These are phyloP conservation scores for Gymnarchus niloticus DNA, from an alignment of 2,113 vertebrate genomes.

Conservation along the genomic window DNA sequence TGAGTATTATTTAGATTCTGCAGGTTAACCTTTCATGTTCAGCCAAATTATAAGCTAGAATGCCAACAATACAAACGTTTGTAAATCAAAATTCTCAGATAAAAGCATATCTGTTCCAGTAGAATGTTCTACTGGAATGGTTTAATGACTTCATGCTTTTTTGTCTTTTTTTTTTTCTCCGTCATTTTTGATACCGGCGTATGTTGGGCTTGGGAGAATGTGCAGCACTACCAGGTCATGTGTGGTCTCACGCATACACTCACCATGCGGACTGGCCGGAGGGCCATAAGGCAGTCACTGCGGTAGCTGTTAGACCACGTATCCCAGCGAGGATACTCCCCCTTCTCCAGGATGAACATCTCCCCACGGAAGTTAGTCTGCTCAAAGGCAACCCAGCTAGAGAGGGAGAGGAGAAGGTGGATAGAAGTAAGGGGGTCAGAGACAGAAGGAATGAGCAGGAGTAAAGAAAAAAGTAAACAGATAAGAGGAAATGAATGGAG, in stretches of 20 bases:
- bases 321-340: conserved; percentile 95
- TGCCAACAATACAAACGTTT: too few relatives aligned
- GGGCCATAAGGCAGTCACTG: conserved; percentile 87
- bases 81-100: too few relatives aligned
- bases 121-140: too few relatives aligned
- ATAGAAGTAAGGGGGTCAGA: neutral
- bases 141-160: too few relatives aligned
- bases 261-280: conserved; percentile 89
- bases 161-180: too few relatives aligned
- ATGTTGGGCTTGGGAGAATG: too few relatives aligned
- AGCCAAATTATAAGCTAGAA: too few relatives aligned
- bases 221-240: neutral
- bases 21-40: too few relatives aligned
- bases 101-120: too few relatives aligned
- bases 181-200: too few relatives aligned
- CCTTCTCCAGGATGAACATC: conserved; percentile 96
- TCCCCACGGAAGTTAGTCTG: conserved; percentile 90
- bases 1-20: too few relatives aligned
- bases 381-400: conserved; percentile 89
- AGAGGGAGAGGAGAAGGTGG: conserved; percentile 32
- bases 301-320: conserved; percentile 95
- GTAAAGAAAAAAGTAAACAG: neutral
- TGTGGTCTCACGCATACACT: neutral
- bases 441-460: neutral
- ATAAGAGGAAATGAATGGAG: neutral